These are phyloP conservation scores for Dione vanillae DNA, from an alignment of 2,888 invertebrate species.

Conservation along the genomic window DNA sequence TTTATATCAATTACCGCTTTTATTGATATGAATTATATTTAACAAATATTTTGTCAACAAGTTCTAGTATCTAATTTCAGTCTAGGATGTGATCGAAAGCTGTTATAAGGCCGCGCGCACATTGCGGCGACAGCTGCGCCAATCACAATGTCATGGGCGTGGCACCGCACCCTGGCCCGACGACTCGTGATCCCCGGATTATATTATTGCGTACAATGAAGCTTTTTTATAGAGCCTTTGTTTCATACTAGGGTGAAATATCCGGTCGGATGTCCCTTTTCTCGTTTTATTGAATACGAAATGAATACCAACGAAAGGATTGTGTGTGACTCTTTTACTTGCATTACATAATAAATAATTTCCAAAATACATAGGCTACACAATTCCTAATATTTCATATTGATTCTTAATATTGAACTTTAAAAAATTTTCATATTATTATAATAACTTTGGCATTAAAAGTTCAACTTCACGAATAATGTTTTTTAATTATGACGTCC, in stretches of 20 bases:
- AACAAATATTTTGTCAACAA: not conserved
- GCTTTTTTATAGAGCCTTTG: conserved; percentile 80
- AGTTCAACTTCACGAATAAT: conserved; percentile 21
- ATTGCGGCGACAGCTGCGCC: conserved; percentile 80
- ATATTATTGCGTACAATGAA: conserved; percentile 80
- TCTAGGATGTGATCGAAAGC: conserved; percentile 46
- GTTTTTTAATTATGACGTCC: conserved; percentile 73
- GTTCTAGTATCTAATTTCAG: conserved; percentile 5
- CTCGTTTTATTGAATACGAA: conserved; percentile 75
- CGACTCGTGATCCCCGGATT: conserved; percentile 74
- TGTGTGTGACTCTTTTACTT: conserved; percentile 52
- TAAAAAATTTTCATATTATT: not conserved
- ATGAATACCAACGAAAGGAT: conserved; percentile 77
- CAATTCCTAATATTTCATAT: too few species aligned
- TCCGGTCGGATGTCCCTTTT: conserved; percentile 81
- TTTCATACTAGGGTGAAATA: conserved; percentile 81
- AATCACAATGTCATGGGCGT: conserved; percentile 83
- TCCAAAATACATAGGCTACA: not conserved
- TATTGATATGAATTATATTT: not conserved
- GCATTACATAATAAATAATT: conserved; percentile 4
- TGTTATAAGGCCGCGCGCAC: conserved; percentile 62
- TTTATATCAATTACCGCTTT: not conserved
- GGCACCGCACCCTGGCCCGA: conserved; percentile 58
- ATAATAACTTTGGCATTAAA: conserved; percentile 24
- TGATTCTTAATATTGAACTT: not conserved